Evolutionary conservation across 2,888 invertebrate genomes (phyloP), one percentile per base, ranked within the genome.

Genomic region (Hylaea fasciaria): DNA sequence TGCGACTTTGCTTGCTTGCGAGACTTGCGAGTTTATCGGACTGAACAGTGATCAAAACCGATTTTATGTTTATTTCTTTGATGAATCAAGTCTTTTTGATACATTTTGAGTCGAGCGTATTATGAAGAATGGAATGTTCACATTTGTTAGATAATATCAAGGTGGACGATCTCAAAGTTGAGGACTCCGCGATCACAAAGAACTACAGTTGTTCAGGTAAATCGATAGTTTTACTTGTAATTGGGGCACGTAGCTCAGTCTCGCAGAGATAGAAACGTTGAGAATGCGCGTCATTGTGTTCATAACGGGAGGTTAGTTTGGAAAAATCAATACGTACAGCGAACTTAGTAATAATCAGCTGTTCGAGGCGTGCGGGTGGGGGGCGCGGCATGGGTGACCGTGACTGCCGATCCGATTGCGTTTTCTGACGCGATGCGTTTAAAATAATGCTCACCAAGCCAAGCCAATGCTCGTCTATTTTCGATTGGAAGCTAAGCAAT

Each of bases 101-200:
- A 72, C 74, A 76, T 75, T 78, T 78, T 66, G 65, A 73, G 76
- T 77, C 59, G 68, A 72, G 69, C 55, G 57, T 80, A 79, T 64
- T 73, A 91, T 91, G 90, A 92, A 93, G 82, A 83, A 95, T 95
- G 95, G 95, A 95, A 93, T 95, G 95, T 89, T 93, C 94, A 81
- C 95, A 95, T 92, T 93, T 95, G 80, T 92, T 91, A 86, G 94
- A 94, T 88, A 94, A 94, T 91, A 94, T 94, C 83, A 94, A 93
- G 85, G 87, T 93, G 83, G 89, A 91, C 78, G 87, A 90, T 82
- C 85, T 90, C 80, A 86, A 87, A 81, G 77, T 81, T 78, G 87
- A 91, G 80, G 91, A 92, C 81, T 85, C 82, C 74, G 84, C 86
- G 81, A 89, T 90, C 89, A 93, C 94, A 92, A 94, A 94, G 94